phyloP scores from a whole-genome alignment of 2,113 vertebrate genomes.

The Erythrolamprus reginae region DNA sequence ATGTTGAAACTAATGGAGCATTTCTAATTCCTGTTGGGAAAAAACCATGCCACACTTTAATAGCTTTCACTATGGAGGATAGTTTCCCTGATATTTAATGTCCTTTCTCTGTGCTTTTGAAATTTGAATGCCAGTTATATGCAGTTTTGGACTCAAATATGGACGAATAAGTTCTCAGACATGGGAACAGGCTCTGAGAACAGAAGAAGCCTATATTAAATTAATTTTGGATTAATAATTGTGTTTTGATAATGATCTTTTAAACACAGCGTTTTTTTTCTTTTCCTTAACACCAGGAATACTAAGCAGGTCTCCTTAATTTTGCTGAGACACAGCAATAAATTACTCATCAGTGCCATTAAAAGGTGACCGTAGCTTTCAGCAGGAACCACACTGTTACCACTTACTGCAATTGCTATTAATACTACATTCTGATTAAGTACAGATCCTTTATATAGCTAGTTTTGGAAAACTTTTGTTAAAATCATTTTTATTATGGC shows the following conservation, averaged over 20 bases:
- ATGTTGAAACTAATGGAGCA: slow-evolving; percentile 31
- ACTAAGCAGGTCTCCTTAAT: not conserved
- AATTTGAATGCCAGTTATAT: slow-evolving; percentile 19
- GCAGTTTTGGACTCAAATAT: not conserved
- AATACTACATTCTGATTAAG: not conserved
- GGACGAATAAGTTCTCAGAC: not conserved
- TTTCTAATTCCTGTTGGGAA: slow-evolving; percentile 22
- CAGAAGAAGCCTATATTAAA: not conserved
- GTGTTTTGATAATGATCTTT: not conserved
- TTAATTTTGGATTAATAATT: not conserved
- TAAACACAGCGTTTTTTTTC: not conserved
- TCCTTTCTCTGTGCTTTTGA: slow-evolving; percentile 6
- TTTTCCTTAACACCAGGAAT: not conserved
- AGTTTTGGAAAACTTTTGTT: not conserved
- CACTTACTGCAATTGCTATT: not conserved
- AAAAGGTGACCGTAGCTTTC: not conserved
- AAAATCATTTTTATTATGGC: not conserved
- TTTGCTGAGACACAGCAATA: not conserved
- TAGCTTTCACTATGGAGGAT: not conserved
- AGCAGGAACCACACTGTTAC: not conserved
- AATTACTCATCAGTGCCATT: not conserved
- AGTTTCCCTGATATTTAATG: slow-evolving; percentile 20
- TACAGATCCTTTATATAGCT: not conserved
- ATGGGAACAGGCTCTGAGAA: not conserved
- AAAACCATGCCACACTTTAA: not conserved